phyloP scores from a whole-genome alignment of 2,888 invertebrate genomes.

The Hirtodrosophila histrioides region DNA sequence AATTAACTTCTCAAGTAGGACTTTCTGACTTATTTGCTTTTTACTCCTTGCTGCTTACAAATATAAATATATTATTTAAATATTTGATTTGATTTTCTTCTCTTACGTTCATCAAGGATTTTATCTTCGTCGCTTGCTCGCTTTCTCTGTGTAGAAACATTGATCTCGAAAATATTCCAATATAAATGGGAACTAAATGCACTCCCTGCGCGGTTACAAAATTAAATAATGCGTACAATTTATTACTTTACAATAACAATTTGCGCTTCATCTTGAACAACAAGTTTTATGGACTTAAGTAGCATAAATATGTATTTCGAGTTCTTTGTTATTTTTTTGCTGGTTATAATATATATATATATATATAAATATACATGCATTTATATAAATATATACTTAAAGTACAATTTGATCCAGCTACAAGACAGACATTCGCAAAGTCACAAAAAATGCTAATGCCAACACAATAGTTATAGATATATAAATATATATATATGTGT shows the following conservation, averaged over 20 bases:
- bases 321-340: slow-evolving; percentile 25
- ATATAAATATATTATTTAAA: slow-evolving; percentile 72
- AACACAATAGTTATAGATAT: slow-evolving; percentile 30
- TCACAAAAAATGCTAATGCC: slow-evolving; percentile 12
- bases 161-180: slow-evolving; percentile 31
- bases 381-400: slow-evolving; percentile 19
- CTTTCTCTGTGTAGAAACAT: slow-evolving; percentile 56
- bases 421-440: slow-evolving; percentile 14
- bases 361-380: slow-evolving; percentile 13
- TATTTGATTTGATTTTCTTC: slow-evolving; percentile 45
- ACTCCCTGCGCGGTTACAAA: slow-evolving; percentile 46
- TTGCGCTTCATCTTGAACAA: slow-evolving; percentile 68
- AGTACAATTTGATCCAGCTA: slow-evolving; percentile 27
- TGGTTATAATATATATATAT: slow-evolving; percentile 26
- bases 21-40: slow-evolving; percentile 36
- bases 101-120: slow-evolving; percentile 45
- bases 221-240: slow-evolving; percentile 46
- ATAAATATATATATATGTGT: slow-evolving; percentile 5
- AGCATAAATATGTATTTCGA: slow-evolving; percentile 9
- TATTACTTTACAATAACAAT: slow-evolving; percentile 66
- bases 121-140: slow-evolving; percentile 20
- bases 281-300: slow-evolving; percentile 26
- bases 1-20: slow-evolving; percentile 63
- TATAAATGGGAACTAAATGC: slow-evolving; percentile 56
- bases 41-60: slow-evolving; percentile 45